Conservation (phyloP, 2,888 invertebrate species). For the Dryocosmus kuriphilus region DNA sequence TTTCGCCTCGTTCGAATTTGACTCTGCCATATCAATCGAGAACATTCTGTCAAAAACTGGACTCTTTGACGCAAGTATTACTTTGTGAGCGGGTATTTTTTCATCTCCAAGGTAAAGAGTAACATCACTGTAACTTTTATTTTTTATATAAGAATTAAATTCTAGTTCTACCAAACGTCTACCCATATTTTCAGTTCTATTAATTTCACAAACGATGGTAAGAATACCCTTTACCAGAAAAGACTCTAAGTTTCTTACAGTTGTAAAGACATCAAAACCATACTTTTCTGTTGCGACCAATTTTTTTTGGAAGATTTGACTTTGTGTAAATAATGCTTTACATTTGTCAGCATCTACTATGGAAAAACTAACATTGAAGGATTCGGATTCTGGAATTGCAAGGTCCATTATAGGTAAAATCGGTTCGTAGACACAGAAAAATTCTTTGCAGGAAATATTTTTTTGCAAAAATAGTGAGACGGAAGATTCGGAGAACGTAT, state of each 20-base stretch:
- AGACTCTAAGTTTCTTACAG: background rate
- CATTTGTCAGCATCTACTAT: too few species aligned
- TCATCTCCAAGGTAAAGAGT: background rate
- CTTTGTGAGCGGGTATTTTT: background rate
- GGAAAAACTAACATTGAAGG: too few species aligned
- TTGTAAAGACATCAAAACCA: background rate
- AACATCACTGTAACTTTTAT: background rate
- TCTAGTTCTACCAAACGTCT: background rate
- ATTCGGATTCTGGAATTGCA: too few species aligned
- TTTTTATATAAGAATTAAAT: background rate
- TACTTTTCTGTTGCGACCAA: too few species aligned
- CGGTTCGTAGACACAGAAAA: too few species aligned
- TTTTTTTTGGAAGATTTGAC: too few species aligned
- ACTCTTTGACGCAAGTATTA: background rate
- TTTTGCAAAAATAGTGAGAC: too few species aligned
- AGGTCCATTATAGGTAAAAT: too few species aligned
- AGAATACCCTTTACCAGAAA: background rate
- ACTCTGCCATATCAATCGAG: background rate
- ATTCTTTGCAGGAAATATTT: too few species aligned
- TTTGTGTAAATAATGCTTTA: too few species aligned
- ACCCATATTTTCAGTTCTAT: too few species aligned
- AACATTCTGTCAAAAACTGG: background rate
- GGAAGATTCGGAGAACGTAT: too few species aligned
- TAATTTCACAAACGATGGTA: background rate
- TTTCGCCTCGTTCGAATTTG: background rate